Percentiles rank a stretch among this genome's conserved stretches.
Evolutionary conservation across 2,113 vertebrate species (phyloP).

Genomic region (Chionomys nivalis): DNA sequence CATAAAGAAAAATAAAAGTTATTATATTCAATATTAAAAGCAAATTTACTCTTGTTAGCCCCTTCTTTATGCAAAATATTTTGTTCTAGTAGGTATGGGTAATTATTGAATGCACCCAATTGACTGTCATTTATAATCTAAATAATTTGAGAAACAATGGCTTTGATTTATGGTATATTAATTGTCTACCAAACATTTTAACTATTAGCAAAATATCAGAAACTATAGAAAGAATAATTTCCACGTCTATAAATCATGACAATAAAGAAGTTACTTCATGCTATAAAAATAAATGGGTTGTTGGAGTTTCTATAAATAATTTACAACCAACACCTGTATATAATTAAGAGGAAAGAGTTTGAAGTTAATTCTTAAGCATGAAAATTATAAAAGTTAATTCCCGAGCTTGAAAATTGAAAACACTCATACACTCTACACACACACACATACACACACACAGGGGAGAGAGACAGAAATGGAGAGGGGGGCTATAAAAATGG

Average conservation of each 20-base stretch:
- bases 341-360: background rate
- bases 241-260: background rate
- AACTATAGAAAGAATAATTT: background rate
- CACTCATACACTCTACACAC: too few species aligned
- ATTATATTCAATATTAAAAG: background rate
- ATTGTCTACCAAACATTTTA: background rate
- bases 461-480: background rate
- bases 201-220: background rate
- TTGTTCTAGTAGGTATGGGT: background rate
- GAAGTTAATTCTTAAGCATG: too few species aligned
- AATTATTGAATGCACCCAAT: background rate
- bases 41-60: background rate
- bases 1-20: background rate
- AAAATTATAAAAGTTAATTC: background rate
- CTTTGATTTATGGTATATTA: background rate
- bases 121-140: background rate
- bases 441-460: background rate
- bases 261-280: background rate
- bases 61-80: background rate
- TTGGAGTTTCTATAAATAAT: background rate
- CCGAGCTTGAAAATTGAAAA: too few species aligned
- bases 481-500: background rate
- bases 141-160: background rate
- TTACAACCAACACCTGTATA: background rate
- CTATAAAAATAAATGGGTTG: background rate